phyloP scores from a whole-genome alignment of 2,113 vertebrate species.

The Calyptomena viridis region DNA sequence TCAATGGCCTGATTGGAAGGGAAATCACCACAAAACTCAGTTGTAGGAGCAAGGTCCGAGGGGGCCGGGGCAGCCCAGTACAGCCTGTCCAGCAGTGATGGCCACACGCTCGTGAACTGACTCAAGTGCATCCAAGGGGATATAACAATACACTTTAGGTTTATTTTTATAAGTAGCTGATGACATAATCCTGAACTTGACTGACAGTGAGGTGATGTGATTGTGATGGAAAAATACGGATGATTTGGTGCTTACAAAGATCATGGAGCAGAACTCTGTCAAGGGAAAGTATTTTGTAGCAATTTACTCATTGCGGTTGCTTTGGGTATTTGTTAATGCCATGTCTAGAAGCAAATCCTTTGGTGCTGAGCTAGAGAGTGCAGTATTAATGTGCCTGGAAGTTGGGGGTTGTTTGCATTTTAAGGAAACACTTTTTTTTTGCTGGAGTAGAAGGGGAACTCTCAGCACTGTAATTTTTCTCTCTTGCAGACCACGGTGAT shows the following conservation, averaged over 20 bases:
- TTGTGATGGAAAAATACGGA: not conserved
- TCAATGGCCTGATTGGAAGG: not conserved
- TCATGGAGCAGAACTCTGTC: not conserved
- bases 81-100: not conserved
- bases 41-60: not conserved
- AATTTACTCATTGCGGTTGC: not conserved
- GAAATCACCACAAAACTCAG: not conserved
- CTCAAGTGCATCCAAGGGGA: not conserved
- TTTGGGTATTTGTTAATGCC: not conserved
- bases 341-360: not conserved
- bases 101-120: accelerated
- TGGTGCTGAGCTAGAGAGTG: not conserved
- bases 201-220: not conserved
- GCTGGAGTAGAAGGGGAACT: not conserved
- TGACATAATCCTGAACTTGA: not conserved
- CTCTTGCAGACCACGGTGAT: not conserved
- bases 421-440: not conserved
- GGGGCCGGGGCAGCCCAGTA: not conserved
- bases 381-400: not conserved
- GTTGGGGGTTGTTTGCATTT: not conserved
- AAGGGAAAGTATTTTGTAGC: not conserved
- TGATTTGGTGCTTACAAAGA: not conserved
- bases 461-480: not conserved
- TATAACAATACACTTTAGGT: not conserved
- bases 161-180: not conserved